These are phyloP conservation scores for Maniola jurtina DNA, from an alignment of 1,140 invertebrate genomes.

Conservation along the genomic window DNA sequence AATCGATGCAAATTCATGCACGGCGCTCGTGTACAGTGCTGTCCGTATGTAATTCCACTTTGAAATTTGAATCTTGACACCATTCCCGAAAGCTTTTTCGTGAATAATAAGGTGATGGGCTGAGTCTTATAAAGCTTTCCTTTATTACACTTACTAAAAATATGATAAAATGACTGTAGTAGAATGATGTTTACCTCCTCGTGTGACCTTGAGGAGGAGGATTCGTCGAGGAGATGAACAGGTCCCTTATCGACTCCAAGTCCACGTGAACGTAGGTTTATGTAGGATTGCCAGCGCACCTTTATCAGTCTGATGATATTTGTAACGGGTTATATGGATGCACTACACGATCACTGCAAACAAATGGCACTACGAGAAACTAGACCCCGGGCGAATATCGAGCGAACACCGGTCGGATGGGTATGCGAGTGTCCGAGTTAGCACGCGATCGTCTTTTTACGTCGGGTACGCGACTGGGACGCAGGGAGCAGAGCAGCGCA, in stretches of 20 bases:
- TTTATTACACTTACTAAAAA: not conserved
- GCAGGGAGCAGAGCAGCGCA: conserved; percentile 29
- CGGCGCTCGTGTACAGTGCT: not conserved
- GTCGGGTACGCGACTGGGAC: conserved; percentile 11
- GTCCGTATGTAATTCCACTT: not conserved
- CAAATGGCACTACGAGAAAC: conserved; percentile 1
- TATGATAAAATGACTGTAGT: conserved; percentile 36
- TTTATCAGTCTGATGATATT: conserved; percentile 31
- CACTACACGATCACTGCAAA: conserved; percentile 37
- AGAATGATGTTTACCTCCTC: conserved; percentile 62
- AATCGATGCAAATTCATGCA: conserved; percentile 49
- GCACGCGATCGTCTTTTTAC: conserved; percentile 36
- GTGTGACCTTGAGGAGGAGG: conserved; percentile 54
- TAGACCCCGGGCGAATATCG: conserved; percentile 26
- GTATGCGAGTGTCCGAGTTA: conserved; percentile 26
- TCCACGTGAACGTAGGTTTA: conserved; percentile 36
- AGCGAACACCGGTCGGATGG: conserved; percentile 18
- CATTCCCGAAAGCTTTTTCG: not conserved
- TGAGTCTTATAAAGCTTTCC: not conserved
- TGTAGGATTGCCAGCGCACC: conserved; percentile 31
- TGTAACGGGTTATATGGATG: conserved; percentile 36
- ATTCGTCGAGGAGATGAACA: conserved; percentile 38
- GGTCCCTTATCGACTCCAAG: conserved; percentile 40
- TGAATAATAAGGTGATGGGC: not conserved
- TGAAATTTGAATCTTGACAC: conserved; percentile 10